phyloP scores from a whole-genome alignment of 2,113 vertebrate genomes.

The Gallinago jamesoni region DNA sequence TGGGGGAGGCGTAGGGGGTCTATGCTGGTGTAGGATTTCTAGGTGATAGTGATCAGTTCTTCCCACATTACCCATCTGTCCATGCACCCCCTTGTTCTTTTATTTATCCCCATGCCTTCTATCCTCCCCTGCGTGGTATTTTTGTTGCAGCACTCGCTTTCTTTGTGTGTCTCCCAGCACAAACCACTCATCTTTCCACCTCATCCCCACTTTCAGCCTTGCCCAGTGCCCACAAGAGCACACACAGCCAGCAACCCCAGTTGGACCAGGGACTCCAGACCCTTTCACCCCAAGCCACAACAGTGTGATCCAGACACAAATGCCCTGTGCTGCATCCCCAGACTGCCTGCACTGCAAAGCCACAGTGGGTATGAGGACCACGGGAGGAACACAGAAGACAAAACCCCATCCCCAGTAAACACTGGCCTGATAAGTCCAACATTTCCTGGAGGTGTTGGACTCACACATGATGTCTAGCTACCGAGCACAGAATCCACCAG shows the following conservation, averaged over 20 bases:
- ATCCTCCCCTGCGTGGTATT: not conserved
- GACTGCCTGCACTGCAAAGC: not conserved
- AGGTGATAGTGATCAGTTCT: not conserved
- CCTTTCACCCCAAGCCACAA: not conserved
- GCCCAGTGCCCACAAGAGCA: not conserved
- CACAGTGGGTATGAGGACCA: not conserved
- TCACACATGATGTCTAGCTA: rapidly evolving
- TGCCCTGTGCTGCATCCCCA: not conserved
- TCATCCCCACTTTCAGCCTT: not conserved
- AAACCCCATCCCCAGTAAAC: not conserved
- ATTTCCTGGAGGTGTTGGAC: not conserved
- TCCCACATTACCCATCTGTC: not conserved
- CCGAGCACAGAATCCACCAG: not conserved
- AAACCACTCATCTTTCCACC: not conserved
- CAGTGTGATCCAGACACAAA: not conserved
- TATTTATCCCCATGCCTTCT: not conserved
- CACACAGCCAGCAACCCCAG: not conserved
- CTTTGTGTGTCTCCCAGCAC: not conserved
- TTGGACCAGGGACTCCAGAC: not conserved
- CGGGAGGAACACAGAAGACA: not conserved
- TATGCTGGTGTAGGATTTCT: not conserved
- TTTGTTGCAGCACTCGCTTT: not conserved
- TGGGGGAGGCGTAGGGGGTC: not conserved
- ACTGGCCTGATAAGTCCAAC: not conserved
- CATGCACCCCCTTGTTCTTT: not conserved